These are phyloP conservation scores for Diplolepis rosae DNA, from an alignment of 2,888 invertebrate species.

Conservation along the genomic window DNA sequence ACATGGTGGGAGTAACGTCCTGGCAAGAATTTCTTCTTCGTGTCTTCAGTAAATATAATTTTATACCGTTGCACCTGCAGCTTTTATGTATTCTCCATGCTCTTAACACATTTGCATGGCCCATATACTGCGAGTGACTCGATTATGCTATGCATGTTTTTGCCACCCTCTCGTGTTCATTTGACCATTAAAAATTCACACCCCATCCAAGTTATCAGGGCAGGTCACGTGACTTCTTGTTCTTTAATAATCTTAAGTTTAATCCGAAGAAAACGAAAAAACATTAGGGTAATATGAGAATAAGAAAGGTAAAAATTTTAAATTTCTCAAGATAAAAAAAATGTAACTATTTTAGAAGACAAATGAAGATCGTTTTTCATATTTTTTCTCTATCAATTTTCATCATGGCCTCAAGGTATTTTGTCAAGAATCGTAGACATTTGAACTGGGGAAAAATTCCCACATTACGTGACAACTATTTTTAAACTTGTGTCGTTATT, in stretches of 20 bases:
- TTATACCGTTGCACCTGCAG: constrained; percentile 2
- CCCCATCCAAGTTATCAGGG: background rate
- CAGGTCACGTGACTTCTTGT: background rate
- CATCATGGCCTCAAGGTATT: background rate
- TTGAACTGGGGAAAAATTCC: background rate
- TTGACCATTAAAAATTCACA: background rate
- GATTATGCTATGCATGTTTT: background rate
- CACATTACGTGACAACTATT: background rate
- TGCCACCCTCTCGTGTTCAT: constrained; percentile 8
- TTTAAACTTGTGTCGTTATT: background rate
- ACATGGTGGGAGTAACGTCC: background rate
- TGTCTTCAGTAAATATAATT: background rate
- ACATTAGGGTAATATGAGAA: no score
- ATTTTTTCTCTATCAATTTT: background rate
- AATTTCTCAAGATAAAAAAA: background rate
- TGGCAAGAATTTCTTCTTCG: background rate
- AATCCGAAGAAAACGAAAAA: background rate
- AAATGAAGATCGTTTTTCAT: background rate
- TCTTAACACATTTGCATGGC: constrained; percentile 4
- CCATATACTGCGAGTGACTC: background rate
- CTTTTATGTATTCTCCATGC: background rate
- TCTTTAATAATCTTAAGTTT: background rate
- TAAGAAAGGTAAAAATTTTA: no score
- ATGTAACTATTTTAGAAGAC: background rate
- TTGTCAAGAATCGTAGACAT: background rate